A percentile compares a stretch with the other conserved stretches of the same genome.
Conservation (phyloP, 2,113 vertebrate genomes). For the Neogale vison region DNA sequence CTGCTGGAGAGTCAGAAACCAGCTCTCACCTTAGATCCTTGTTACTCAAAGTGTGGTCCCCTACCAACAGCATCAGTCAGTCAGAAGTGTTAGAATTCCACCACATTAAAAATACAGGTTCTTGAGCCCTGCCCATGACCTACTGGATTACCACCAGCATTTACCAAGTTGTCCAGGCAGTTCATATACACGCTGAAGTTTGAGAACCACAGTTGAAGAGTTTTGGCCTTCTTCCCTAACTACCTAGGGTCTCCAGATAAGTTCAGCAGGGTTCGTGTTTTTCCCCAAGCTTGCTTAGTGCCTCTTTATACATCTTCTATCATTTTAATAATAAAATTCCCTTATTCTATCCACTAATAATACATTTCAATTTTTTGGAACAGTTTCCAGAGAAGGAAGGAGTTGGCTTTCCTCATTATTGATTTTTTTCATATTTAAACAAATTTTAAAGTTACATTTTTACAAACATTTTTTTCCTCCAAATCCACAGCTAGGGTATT, state of each 20-base stretch:
- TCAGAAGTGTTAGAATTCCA: background rate
- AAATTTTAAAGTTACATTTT: conserved; percentile 31
- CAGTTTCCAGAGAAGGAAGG: background rate
- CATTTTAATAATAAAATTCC: background rate
- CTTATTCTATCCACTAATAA: background rate
- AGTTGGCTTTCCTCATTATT: background rate
- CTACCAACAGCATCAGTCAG: background rate
- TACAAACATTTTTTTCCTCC: background rate
- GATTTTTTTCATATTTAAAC: conserved; percentile 14
- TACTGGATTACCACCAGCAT: background rate
- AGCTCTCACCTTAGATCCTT: background rate
- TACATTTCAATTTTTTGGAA: background rate
- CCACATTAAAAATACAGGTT: background rate
- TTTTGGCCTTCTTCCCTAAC: background rate
- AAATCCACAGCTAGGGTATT: background rate
- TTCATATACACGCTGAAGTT: background rate
- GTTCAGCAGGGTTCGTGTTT: background rate
- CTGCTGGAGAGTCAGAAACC: background rate
- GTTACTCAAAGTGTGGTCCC: background rate
- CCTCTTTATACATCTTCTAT: background rate
- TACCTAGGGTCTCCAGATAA: background rate
- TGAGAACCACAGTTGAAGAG: background rate
- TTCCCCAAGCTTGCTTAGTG: background rate
- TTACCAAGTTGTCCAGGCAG: background rate
- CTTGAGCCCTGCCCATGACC: background rate